These are phyloP conservation scores for Rhynchophorus ferrugineus DNA, from an alignment of 1,140 invertebrate genomes.

Conservation along the genomic window DNA sequence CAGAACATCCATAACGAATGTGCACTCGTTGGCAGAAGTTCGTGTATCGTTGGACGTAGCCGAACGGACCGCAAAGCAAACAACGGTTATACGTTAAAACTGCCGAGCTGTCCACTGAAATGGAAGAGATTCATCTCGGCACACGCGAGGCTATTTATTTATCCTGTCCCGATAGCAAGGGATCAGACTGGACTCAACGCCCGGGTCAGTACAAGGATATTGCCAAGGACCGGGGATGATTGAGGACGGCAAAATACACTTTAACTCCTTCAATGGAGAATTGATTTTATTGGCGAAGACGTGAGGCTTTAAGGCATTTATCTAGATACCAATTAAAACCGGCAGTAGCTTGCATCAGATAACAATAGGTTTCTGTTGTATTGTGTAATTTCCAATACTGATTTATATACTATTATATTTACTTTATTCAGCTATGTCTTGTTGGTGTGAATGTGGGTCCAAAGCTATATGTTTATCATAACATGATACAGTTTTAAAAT, in stretches of 20 bases:
- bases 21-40: background rate
- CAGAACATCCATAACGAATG: background rate
- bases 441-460: too few relatives aligned
- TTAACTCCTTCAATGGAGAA: too few relatives aligned
- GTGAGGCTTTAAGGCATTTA: too few relatives aligned
- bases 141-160: slow-evolving; percentile 6
- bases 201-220: slow-evolving; percentile 3
- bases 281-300: too few relatives aligned
- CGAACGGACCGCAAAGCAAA: slow-evolving; percentile 1
- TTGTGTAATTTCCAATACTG: too few relatives aligned
- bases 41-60: background rate
- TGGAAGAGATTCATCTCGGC: slow-evolving; percentile 2
- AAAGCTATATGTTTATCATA: too few relatives aligned
- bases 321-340: too few relatives aligned
- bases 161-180: background rate
- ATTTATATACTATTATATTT: too few relatives aligned
- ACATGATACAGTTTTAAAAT: too few relatives aligned
- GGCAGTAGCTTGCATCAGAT: too few relatives aligned
- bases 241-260: background rate
- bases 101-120: background rate
- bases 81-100: slow-evolving; percentile 6
- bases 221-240: background rate
- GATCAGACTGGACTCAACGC: background rate
- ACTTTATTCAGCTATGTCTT: too few relatives aligned
- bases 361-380: too few relatives aligned